Base-by-base conservation (phyloP, 2,113 vertebrate species). In the Nyctereutes procyonoides region DNA sequence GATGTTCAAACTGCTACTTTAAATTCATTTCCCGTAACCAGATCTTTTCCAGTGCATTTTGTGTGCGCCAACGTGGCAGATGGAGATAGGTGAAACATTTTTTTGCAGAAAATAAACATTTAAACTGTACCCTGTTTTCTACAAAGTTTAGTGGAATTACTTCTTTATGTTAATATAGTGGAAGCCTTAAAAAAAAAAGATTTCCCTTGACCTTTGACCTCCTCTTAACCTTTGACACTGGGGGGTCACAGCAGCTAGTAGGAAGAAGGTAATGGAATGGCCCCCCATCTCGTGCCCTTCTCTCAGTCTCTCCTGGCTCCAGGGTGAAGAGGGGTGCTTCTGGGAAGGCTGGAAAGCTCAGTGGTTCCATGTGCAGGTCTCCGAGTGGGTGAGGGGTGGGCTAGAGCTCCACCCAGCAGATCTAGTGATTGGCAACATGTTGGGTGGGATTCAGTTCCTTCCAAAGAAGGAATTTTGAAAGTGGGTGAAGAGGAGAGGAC, bases 361-460 rank as follows among this genome's bases (percentile, higher is more conserved):
- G 12, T 10, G 28, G 6, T 73, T 11, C 60, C 8, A 0, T 0
- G 2, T 10, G 0, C 20, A 6, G 22, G 8, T 56, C n/a, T 30
- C 53, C 24, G 28, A 8, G 56, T 30, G 26, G 79, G 5, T 30
- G 28, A 19, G 38, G 28, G 20, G 5, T 30, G 35, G 60, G 28
- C 17, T 67, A 11, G 4, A 4, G 51, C 38, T 5, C 73, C 15
- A 16, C 32, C 16, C 22, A 3, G 2, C 62, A 63, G 9, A 28
- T 55, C 38, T 26, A 51, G 26, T 16, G 58, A 30, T 55, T 12
- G 73, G 16, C 62, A n/a, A 26, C 8, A 24, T 14, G 84, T 63
- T 0, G 5, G 8, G 2, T 35, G 10, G 35, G 15, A 32, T 24
- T 56, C 13, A 15, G 11, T 10, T 77, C n/a, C 58, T 84, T 77